Conservation (phyloP, 1,140 invertebrate species). For the Drosophila lini region DNA sequence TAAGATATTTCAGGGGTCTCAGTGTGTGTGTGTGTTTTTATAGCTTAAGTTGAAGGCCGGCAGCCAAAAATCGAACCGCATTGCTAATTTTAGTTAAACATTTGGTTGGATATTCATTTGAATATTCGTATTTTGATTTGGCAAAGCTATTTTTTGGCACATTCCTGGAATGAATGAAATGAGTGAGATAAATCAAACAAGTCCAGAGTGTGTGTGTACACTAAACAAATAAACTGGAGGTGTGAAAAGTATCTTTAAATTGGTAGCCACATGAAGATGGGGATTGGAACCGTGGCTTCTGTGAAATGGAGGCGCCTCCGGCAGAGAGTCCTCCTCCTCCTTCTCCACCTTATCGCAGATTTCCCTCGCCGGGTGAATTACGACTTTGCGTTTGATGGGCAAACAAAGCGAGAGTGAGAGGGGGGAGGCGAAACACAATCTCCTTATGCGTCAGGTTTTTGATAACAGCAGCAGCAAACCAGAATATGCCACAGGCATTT, state of each 20-base stretch:
- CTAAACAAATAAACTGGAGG: constrained; percentile 47
- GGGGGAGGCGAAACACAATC: constrained; percentile 42
- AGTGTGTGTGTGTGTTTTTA: not conserved
- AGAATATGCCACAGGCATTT: constrained; percentile 40
- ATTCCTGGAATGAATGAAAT: constrained; percentile 37
- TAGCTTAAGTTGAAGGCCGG: constrained; percentile 30
- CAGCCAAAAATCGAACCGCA: constrained; percentile 12
- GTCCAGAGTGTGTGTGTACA: constrained; percentile 8
- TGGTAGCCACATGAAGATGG: constrained; percentile 19
- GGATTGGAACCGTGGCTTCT: not conserved
- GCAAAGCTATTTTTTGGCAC: constrained; percentile 41
- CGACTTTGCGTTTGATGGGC: constrained; percentile 42
- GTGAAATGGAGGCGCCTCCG: constrained; percentile 22
- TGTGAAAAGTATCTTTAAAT: constrained; percentile 54
- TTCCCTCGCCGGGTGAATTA: constrained; percentile 41
- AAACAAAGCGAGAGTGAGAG: constrained; percentile 16
- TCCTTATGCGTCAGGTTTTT: constrained; percentile 56
- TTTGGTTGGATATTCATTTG: constrained; percentile 17
- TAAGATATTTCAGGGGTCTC: constrained; percentile 15
- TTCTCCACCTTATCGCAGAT: constrained; percentile 37
- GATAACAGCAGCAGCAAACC: constrained; percentile 37
- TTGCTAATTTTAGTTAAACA: constrained; percentile 45
- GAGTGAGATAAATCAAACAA: constrained; percentile 51
- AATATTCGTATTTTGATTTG: constrained; percentile 40
- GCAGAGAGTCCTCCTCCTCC: constrained; percentile 1